Conservation (phyloP, 2,797 vertebrate species). For the Percopsis omiscomaycus region DNA sequence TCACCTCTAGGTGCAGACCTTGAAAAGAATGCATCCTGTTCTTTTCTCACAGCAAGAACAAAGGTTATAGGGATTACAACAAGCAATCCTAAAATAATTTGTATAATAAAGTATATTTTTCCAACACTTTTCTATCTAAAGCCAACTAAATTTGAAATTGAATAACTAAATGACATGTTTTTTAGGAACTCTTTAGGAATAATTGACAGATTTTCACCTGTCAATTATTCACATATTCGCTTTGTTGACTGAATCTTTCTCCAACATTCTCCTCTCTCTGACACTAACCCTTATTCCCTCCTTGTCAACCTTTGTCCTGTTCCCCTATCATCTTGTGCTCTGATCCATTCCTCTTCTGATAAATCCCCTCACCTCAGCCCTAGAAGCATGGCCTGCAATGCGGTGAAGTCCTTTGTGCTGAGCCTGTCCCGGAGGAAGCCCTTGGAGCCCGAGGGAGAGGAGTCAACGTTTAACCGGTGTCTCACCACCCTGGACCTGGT, state of each 20-base stretch:
- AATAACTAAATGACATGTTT: too few species aligned
- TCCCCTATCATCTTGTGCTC: not conserved
- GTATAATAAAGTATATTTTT: too few species aligned
- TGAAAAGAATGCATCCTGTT: too few species aligned
- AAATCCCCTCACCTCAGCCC: constrained; percentile 2
- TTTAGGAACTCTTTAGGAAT: too few species aligned
- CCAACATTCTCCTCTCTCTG: constrained; percentile 6
- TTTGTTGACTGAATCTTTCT: constrained; percentile 29
- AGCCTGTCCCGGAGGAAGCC: constrained; percentile 79
- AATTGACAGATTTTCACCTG: constrained; percentile 21
- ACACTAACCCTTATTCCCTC: constrained; percentile 12
- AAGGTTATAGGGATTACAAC: too few species aligned
- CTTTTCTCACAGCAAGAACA: too few species aligned
- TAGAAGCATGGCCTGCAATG: constrained; percentile 54
- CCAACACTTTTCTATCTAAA: too few species aligned
- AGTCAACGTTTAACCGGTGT: constrained; percentile 81
- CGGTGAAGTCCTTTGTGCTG: constrained; percentile 54
- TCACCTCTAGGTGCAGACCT: too few species aligned
- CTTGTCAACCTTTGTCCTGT: constrained; percentile 13
- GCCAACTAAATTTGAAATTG: too few species aligned
- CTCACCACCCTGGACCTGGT: constrained; percentile 82
- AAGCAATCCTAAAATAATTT: too few species aligned
- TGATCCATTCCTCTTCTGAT: fast-evolving
- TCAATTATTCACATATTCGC: constrained; percentile 62
- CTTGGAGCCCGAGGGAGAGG: constrained; percentile 67